These are phyloP conservation scores for Eleutherodactylus coqui DNA, from an alignment of 2,797 vertebrate species.

Conservation along the genomic window DNA sequence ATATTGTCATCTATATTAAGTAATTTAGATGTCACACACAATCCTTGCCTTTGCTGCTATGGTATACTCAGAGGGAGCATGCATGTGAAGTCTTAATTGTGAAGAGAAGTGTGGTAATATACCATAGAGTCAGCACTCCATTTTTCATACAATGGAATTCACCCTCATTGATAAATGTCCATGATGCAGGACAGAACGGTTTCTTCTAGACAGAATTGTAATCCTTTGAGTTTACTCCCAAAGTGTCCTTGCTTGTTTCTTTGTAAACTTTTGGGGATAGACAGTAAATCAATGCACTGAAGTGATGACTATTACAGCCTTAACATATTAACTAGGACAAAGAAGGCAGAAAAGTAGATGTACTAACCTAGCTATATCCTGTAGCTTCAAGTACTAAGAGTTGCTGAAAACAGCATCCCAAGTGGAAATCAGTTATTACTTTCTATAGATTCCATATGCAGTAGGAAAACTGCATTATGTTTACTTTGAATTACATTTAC, in stretches of 20 bases:
- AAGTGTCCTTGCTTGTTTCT: slow-evolving; percentile 78
- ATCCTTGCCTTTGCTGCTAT: neutral
- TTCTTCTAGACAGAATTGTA: slow-evolving; percentile 55
- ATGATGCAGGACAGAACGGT: slow-evolving; percentile 48
- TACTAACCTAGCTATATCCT: slow-evolving; percentile 51
- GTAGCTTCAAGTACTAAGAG: neutral
- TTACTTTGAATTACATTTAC: neutral
- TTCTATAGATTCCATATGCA: no score
- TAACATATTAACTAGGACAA: slow-evolving; percentile 70
- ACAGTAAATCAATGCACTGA: slow-evolving; percentile 82
- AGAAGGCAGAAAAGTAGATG: slow-evolving; percentile 42
- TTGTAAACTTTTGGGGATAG: slow-evolving; percentile 73
- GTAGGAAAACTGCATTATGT: neutral
- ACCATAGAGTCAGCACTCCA: slow-evolving; percentile 34
- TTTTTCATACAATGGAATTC: slow-evolving; percentile 39
- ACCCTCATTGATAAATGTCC: slow-evolving; percentile 59
- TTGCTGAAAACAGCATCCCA: neutral
- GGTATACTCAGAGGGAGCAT: slow-evolving; percentile 1
- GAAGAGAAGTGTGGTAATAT: slow-evolving; percentile 17
- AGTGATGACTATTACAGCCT: slow-evolving; percentile 74
- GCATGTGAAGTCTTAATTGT: slow-evolving; percentile 4
- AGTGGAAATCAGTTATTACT: neutral
- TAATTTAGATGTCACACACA: slow-evolving; percentile 6
- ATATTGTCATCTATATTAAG: no score
- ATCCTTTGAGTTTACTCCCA: slow-evolving; percentile 66